These are phyloP conservation scores for Vidua macroura DNA, from an alignment of 2,113 vertebrate genomes.

Conservation along the genomic window DNA sequence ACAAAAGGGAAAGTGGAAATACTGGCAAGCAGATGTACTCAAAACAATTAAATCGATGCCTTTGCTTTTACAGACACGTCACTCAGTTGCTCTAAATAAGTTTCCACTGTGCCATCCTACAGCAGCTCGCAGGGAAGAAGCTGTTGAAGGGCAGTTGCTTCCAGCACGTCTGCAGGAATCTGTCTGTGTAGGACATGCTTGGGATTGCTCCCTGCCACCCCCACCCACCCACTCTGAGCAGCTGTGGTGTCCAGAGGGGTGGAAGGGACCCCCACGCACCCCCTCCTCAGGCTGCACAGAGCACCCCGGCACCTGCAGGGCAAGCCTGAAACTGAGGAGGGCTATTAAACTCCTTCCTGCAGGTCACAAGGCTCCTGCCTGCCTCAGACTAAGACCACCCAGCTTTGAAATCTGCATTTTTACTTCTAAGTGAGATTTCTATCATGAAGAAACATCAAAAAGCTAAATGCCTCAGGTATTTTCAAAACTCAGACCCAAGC, in stretches of 20 bases:
- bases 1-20: background rate
- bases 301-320: background rate
- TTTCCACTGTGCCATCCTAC: background rate
- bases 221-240: background rate
- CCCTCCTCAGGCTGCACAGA: background rate
- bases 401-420: background rate
- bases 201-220: background rate
- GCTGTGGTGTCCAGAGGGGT: background rate
- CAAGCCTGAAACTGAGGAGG: background rate
- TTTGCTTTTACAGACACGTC: background rate
- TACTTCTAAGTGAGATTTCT: background rate
- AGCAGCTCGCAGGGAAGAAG: background rate
- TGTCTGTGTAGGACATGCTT: background rate
- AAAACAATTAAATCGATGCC: background rate
- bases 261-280: background rate
- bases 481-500: background rate
- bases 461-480: background rate
- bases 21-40: background rate
- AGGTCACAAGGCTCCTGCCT: background rate
- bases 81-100: background rate
- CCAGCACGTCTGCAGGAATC: background rate
- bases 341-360: background rate
- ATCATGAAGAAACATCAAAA: background rate
- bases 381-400: background rate
- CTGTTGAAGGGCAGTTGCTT: background rate